A percentile compares a stretch with the other conserved stretches of the same genome.
Evolutionary conservation across 1,140 invertebrate species (phyloP).

Genomic region (Gryon sp.): DNA sequence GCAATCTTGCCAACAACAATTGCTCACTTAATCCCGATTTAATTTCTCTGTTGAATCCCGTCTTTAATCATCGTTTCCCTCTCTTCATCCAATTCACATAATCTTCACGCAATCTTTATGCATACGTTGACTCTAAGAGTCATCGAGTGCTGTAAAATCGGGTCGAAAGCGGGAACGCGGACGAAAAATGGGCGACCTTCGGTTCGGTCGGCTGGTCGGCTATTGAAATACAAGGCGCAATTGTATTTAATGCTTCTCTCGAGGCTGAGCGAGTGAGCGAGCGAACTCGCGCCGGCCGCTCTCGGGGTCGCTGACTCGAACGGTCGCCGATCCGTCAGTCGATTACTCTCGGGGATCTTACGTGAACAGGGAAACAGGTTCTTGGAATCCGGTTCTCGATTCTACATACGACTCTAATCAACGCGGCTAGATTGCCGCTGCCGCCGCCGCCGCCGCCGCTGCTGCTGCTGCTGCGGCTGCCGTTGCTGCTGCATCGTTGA

Average conservation of each 20-base stretch:
- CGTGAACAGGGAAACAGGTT: constrained; percentile 81
- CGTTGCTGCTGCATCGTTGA: constrained; percentile 77
- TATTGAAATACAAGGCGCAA: constrained; percentile 37
- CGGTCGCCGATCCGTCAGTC: constrained; percentile 80
- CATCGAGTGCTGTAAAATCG: background rate
- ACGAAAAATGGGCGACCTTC: constrained; percentile 19
- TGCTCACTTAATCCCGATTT: no score
- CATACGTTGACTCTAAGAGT: no score
- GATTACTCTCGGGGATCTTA: constrained; percentile 80
- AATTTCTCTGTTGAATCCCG: no score
- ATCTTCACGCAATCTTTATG: no score
- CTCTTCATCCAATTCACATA: no score
- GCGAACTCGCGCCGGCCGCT: constrained; percentile 65
- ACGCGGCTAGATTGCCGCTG: constrained; percentile 80
- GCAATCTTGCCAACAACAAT: no score
- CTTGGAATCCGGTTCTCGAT: constrained; percentile 81
- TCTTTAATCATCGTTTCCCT: no score
- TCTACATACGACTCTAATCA: constrained; percentile 81
- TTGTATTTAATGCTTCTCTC: constrained; percentile 33
- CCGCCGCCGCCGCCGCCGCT: no score
- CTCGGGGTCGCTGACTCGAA: constrained; percentile 80
- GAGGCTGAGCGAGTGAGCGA: constrained; percentile 49
- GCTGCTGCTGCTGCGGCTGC: no score
- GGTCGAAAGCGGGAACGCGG: background rate
- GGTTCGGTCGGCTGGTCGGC: background rate